phyloP scores from a whole-genome alignment of 2,888 invertebrate species.

The Mythimna pallens region DNA sequence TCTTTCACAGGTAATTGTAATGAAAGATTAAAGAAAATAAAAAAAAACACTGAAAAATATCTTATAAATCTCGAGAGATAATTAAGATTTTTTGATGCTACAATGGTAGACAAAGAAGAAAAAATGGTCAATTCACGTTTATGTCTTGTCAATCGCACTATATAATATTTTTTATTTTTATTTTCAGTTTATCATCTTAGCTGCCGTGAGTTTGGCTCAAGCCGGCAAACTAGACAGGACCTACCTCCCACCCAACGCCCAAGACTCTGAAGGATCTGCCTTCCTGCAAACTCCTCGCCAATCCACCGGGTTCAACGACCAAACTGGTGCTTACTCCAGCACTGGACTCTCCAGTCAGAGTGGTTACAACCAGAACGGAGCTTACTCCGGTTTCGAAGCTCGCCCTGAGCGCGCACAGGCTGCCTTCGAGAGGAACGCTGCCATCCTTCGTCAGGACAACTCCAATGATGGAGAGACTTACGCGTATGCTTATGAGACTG shows the following conservation, averaged over 20 bases:
- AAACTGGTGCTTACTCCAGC: slow-evolving; percentile 46
- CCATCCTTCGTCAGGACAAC: slow-evolving; percentile 82
- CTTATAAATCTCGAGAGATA: too few species aligned
- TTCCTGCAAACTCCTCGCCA: slow-evolving; percentile 60
- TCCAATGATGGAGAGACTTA: slow-evolving; percentile 83
- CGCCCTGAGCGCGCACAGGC: slow-evolving; percentile 81
- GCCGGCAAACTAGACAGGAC: slow-evolving; percentile 82
- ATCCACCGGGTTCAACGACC: slow-evolving; percentile 48
- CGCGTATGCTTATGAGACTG: slow-evolving; percentile 84
- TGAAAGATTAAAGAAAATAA: too few species aligned
- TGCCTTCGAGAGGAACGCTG: slow-evolving; percentile 82
- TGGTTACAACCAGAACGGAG: slow-evolving; percentile 21
- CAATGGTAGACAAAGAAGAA: too few species aligned
- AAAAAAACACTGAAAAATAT: too few species aligned
- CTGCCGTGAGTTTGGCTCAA: slow-evolving; percentile 74
- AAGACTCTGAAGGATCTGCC: slow-evolving; percentile 56
- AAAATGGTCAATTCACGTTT: too few species aligned
- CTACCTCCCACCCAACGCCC: slow-evolving; percentile 81
- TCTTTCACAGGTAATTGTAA: too few species aligned
- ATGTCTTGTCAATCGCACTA: too few species aligned
- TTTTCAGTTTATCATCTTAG: slow-evolving; percentile 80
- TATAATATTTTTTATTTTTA: too few species aligned
- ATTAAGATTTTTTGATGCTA: too few species aligned
- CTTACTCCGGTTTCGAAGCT: slow-evolving; percentile 58
- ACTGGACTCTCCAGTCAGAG: slow-evolving; percentile 40